phyloP scores from a whole-genome alignment of 2,797 vertebrate genomes.

The Agapornis canus region DNA sequence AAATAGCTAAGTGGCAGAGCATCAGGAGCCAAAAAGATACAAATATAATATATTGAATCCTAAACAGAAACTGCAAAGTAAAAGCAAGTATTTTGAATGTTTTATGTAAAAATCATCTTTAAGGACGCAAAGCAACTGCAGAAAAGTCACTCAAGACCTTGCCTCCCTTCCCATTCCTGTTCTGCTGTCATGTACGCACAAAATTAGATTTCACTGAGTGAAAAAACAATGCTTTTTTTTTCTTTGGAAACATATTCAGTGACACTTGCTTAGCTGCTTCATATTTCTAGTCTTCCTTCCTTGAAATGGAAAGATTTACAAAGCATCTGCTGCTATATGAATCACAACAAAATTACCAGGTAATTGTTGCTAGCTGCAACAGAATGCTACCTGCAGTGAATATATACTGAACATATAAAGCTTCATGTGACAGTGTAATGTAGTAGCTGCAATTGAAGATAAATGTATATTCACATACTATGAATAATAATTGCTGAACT shows the following conservation, averaged over 20 bases:
- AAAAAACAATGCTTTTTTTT: background rate
- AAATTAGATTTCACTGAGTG: background rate
- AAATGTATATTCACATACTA: background rate
- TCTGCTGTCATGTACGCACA: background rate
- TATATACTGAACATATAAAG: background rate
- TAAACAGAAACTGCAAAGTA: background rate
- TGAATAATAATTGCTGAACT: background rate
- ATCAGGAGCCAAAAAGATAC: background rate
- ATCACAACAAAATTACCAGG: background rate
- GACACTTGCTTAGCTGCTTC: conserved; percentile 30
- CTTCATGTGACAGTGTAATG: background rate
- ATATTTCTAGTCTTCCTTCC: conserved; percentile 19
- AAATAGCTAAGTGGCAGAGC: background rate
- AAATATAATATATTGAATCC: background rate
- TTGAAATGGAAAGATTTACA: conserved; percentile 59
- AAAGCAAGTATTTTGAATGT: background rate
- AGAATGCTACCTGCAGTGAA: background rate
- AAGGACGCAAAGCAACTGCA: background rate
- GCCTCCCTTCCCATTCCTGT: background rate
- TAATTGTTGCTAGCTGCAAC: background rate
- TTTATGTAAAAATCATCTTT: background rate
- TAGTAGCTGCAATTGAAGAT: background rate
- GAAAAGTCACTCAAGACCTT: background rate
- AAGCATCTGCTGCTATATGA: conserved; percentile 40
- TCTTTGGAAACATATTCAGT: background rate